A percentile compares a stretch with the other conserved stretches of the same genome.
Conservation (phyloP, 2,888 invertebrate species). For the Dryomyza anilis region DNA sequence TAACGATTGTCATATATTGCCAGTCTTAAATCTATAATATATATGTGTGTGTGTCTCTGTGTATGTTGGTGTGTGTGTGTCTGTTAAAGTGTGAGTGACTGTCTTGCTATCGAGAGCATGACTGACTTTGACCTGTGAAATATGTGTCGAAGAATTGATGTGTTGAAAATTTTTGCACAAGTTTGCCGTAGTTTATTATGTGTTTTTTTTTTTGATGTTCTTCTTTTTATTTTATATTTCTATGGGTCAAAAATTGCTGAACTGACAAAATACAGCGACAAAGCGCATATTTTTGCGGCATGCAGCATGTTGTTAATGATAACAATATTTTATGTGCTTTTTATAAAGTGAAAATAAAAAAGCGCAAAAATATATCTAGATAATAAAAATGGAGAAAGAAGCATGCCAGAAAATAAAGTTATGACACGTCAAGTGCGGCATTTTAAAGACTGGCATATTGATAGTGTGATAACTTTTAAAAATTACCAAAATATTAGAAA, state of each 20-base stretch:
- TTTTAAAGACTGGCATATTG: too few species aligned
- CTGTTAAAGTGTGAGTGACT: not conserved
- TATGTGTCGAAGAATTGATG: not conserved
- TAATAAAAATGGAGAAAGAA: too few species aligned
- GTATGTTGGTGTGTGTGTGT: too few species aligned
- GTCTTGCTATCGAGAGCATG: not conserved
- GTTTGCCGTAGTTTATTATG: not conserved
- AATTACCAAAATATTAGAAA: too few species aligned
- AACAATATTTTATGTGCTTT: not conserved
- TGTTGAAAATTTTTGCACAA: too few species aligned
- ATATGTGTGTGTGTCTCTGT: not conserved
- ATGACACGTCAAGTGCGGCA: too few species aligned
- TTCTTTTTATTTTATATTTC: not conserved
- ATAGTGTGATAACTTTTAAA: too few species aligned
- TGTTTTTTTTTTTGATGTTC: not conserved
- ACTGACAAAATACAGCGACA: not conserved
- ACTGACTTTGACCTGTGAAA: not conserved
- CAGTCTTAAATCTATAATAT: not conserved
- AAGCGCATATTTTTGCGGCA: not conserved
- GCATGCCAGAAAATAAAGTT: too few species aligned
- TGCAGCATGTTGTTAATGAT: not conserved
- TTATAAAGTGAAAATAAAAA: too few species aligned
- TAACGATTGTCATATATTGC: slow-evolving; percentile 9
- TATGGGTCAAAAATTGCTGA: not conserved
- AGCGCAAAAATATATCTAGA: not conserved